Evolutionary conservation across 1,140 invertebrate species (phyloP), one percentile per base, ranked within the genome.

Genomic region (Spodoptera litura): DNA sequence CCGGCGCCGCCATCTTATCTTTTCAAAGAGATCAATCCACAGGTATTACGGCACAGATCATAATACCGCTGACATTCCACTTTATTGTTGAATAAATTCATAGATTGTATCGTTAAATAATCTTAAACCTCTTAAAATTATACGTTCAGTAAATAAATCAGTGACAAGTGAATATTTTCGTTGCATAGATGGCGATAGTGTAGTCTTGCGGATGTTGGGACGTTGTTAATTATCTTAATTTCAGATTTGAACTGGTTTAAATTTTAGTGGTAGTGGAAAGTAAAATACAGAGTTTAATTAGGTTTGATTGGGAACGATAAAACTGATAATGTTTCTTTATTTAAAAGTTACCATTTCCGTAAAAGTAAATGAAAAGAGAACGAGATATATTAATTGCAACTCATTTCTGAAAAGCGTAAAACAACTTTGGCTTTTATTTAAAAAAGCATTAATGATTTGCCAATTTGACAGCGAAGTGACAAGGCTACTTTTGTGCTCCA

Each of bases 391-490:
- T 27, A 27, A n/a, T 27, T 58, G 56, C 11, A 9, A 58, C 6
- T 44, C 6, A 44, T 44, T 44, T 4, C 9, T 10, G 4, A 9
- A 44, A 44, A 6, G 35, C 2, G 5, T 11, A 5, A 10, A 20
- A 64, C 20, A 64, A 64, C 0, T 6, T 44, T 8, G 38, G 38
- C 38, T 44, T 44, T 44, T 8, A 44, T 3, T 44, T 44, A 44
- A 44, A 31, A 68, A 68, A 4, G 15, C 6, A 27, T 68, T 52
- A 52, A 51, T 27, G 13, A 68, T 52, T 52, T 68, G 49, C 49
- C 49, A 52, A 64, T 68, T 68, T 68, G 64, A 51, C 49, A 68
- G 64, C 44, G 4, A 6, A 68, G 25, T 52, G 64, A 27, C 64
- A 52, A 4, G 20, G 25, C 15, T 44, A 49, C 38, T 64, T 52